Percentiles rank a stretch among this genome's conserved stretches.
Evolutionary conservation across 1,140 invertebrate genomes (phyloP).

Genomic region (Platyscapa corneri): DNA sequence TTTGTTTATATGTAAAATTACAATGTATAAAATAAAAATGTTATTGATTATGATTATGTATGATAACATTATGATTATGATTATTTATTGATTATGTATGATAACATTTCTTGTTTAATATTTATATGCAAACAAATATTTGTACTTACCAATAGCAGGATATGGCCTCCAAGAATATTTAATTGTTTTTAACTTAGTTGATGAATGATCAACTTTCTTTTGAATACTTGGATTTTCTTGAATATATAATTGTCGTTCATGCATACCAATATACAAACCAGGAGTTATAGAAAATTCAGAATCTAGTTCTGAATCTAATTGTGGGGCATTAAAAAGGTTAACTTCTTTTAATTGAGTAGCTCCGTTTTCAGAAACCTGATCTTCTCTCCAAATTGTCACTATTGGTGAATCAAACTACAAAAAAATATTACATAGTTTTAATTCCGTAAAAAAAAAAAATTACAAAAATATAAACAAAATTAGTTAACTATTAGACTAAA

Average conservation of each 20-base stretch:
- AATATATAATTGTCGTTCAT: constrained; percentile 88
- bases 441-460: background rate
- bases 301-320: constrained; percentile 70
- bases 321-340: constrained; percentile 82
- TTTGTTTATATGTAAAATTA: no score
- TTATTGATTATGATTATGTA: background rate
- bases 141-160: constrained; percentile 71
- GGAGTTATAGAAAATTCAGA: constrained; percentile 74
- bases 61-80: no score
- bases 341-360: constrained; percentile 78
- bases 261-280: constrained; percentile 89
- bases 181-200: constrained; percentile 43
- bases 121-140: background rate
- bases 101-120: constrained; percentile 18
- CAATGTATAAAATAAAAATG: no score
- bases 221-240: constrained; percentile 78
- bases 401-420: constrained; percentile 87
- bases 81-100: background rate
- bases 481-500: constrained; percentile 60
- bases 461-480: background rate
- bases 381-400: constrained; percentile 87
- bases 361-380: constrained; percentile 59
- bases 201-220: constrained; percentile 66
- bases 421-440: background rate
- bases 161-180: constrained; percentile 84